Conservation (phyloP, 2,113 vertebrate species). For the Gallinago jamesoni region DNA sequence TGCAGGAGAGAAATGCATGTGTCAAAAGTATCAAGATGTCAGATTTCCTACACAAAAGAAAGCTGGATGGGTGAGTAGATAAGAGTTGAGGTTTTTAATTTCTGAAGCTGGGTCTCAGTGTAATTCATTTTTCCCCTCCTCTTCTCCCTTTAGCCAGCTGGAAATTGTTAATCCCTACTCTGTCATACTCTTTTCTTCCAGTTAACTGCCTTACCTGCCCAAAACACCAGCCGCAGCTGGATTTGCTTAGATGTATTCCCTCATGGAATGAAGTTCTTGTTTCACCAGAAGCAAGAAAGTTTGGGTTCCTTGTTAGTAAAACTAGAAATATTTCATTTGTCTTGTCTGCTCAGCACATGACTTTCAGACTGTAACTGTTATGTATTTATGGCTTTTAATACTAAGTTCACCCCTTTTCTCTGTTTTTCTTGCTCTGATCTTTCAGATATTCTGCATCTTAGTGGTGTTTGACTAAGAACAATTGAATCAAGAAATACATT, state of each 20-base stretch:
- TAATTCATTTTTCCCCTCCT: no score
- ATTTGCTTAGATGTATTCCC: not conserved
- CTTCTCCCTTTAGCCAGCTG: not conserved
- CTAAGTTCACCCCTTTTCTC: not conserved
- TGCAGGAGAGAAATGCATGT: not conserved
- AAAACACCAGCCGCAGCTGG: not conserved
- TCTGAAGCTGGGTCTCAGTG: not conserved
- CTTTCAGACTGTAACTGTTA: not conserved
- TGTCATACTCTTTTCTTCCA: not conserved
- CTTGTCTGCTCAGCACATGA: not conserved
- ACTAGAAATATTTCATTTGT: not conserved
- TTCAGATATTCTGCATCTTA: not conserved
- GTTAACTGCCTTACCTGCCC: rapidly evolving
- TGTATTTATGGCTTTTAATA: not conserved
- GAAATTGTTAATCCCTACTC: not conserved
- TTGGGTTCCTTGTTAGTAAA: not conserved
- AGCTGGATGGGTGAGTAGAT: not conserved
- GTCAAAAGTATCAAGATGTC: conserved; percentile 3
- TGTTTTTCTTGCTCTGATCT: not conserved
- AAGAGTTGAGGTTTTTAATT: not conserved
- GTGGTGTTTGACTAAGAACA: not conserved
- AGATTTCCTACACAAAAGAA: not conserved
- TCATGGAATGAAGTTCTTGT: not conserved
- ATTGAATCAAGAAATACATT: not conserved
- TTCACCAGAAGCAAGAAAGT: not conserved